A percentile compares a stretch with the other conserved stretches of the same genome.
Evolutionary conservation across 2,797 vertebrate genomes (phyloP).

Genomic region (Centroberyx gerrardi): DNA sequence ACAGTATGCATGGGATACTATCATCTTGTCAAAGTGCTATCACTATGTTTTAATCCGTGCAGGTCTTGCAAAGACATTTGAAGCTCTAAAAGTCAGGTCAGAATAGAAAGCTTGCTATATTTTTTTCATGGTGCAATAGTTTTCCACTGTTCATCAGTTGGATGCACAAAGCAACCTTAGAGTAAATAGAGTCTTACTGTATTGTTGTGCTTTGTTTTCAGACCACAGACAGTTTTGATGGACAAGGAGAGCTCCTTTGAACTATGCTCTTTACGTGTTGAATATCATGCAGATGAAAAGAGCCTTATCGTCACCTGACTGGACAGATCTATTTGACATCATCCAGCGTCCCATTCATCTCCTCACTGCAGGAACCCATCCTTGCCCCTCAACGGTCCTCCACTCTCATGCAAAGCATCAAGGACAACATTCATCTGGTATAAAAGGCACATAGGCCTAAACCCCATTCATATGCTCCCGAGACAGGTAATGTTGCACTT

Average conservation of each 20-base stretch:
- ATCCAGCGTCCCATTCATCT: conserved; percentile 55
- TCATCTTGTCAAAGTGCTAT: background rate
- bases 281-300: conserved; percentile 61
- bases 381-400: conserved; percentile 45
- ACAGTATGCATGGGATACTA: background rate
- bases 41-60: background rate
- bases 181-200: conserved; percentile 24
- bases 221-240: conserved; percentile 38
- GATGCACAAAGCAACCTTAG: conserved; percentile 34
- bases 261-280: conserved; percentile 45
- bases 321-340: conserved; percentile 61
- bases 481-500: conserved; percentile 71
- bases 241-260: conserved; percentile 57
- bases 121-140: conserved; percentile 25
- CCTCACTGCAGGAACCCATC: conserved; percentile 40
- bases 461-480: conserved; percentile 54
- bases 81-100: background rate
- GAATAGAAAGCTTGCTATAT: conserved; percentile 10
- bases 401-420: conserved; percentile 61
- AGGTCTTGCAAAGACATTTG: conserved; percentile 26
- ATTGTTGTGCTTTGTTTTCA: conserved; percentile 59
- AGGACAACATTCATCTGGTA: conserved; percentile 64
- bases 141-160: conserved; percentile 36
- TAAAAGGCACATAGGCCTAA: conserved; percentile 52
- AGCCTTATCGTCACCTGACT: conserved; percentile 52